phyloP scores from a whole-genome alignment of 2,113 vertebrate species.

The Pterocles burchelli region DNA sequence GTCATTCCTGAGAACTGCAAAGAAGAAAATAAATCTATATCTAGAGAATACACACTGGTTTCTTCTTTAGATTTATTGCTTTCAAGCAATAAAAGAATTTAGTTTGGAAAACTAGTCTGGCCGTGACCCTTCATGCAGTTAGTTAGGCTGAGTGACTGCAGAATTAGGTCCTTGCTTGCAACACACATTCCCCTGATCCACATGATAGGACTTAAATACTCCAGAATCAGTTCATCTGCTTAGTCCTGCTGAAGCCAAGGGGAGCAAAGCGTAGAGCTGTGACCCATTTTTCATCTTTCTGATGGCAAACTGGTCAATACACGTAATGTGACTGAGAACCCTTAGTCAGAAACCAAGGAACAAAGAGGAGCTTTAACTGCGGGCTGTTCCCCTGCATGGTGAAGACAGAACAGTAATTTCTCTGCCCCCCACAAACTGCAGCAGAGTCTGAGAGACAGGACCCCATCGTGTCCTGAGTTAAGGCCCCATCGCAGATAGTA shows the following conservation, averaged over 20 bases:
- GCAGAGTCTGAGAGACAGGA: not conserved
- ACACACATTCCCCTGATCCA: accelerated
- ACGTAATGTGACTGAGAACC: not conserved
- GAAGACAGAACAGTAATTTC: not conserved
- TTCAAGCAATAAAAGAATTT: not conserved
- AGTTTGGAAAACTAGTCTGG: not conserved
- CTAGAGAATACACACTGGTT: not conserved
- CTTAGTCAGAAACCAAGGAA: not conserved
- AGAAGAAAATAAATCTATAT: conserved; percentile 38
- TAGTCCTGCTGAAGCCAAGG: not conserved
- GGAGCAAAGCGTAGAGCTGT: not conserved
- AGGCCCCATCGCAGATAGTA: not conserved
- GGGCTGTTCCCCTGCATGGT: not conserved
- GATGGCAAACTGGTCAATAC: not conserved
- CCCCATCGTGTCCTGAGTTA: accelerated
- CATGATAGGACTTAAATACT: not conserved
- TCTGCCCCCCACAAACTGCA: not conserved
- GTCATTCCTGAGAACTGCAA: not conserved
- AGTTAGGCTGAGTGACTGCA: not conserved
- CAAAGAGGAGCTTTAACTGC: not conserved
- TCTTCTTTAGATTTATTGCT: conserved; percentile 16
- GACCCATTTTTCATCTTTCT: not conserved
- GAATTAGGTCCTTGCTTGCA: not conserved
- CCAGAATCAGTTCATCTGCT: not conserved
- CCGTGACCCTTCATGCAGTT: not conserved